phyloP scores from a whole-genome alignment of 2,113 vertebrate genomes.

The Grammomys dolichurus region DNA sequence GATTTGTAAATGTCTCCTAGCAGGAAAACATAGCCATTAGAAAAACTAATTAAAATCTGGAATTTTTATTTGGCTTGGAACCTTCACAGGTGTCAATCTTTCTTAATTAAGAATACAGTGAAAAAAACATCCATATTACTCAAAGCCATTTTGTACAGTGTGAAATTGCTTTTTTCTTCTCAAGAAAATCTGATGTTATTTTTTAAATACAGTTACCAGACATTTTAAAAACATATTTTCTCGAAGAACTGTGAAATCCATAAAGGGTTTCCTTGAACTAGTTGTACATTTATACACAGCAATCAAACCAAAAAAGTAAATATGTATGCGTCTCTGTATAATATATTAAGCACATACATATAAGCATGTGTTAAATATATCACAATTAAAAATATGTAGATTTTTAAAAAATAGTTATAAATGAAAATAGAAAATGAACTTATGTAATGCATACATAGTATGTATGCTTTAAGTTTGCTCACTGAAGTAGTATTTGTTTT shows the following conservation, averaged over 20 bases:
- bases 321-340: not conserved
- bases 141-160: slow-evolving; percentile 73
- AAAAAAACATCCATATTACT: slow-evolving; percentile 71
- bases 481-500: slow-evolving; percentile 25
- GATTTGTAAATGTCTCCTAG: slow-evolving; percentile 78
- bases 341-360: too few species aligned
- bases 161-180: slow-evolving; percentile 75
- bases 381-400: not conserved
- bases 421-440: not conserved
- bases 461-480: not conserved
- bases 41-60: slow-evolving; percentile 81
- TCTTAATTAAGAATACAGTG: slow-evolving; percentile 81
- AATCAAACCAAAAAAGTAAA: not conserved
- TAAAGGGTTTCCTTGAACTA: slow-evolving; percentile 58
- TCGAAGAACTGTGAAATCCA: slow-evolving; percentile 29
- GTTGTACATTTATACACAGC: slow-evolving; percentile 47
- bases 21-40: slow-evolving; percentile 76
- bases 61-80: slow-evolving; percentile 80
- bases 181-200: slow-evolving; percentile 67
- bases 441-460: not conserved
- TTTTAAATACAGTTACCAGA: slow-evolving; percentile 47
- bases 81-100: slow-evolving; percentile 82
- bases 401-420: not conserved
- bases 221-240: slow-evolving; percentile 69
- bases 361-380: not conserved